A percentile compares a stretch with the other conserved stretches of the same genome.
Evolutionary conservation across 2,797 vertebrate species (phyloP).

Genomic region (Phyllotis vaccarum): DNA sequence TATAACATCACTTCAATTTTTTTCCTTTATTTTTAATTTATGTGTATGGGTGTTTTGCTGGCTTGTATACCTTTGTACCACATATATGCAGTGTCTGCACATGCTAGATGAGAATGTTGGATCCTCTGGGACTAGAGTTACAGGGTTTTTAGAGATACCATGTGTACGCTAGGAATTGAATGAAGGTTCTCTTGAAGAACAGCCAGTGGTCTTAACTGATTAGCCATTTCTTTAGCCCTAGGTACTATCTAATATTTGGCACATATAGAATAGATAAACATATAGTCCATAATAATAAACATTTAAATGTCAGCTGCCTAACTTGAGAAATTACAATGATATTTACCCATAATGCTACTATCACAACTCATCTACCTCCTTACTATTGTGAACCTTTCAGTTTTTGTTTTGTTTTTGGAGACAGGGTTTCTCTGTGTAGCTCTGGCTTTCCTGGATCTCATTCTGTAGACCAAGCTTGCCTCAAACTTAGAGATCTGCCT

Average conservation of each 20-base stretch:
- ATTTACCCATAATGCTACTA: background rate
- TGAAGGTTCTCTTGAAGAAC: background rate
- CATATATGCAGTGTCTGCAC: background rate
- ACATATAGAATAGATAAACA: slow-evolving; percentile 14
- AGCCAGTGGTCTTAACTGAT: background rate
- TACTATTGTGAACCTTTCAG: background rate
- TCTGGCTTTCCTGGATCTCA: background rate
- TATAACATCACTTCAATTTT: background rate
- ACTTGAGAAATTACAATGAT: slow-evolving; percentile 15
- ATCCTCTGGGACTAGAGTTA: background rate
- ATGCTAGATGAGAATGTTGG: background rate
- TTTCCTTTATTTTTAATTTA: background rate
- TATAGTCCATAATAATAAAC: slow-evolving; percentile 19
- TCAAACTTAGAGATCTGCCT: background rate
- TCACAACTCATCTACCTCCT: background rate
- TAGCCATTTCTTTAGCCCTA: background rate
- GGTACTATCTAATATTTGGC: background rate
- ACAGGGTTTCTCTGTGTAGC: background rate
- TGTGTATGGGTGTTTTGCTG: background rate
- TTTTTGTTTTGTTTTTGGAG: background rate
- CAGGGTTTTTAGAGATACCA: background rate
- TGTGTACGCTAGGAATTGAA: background rate
- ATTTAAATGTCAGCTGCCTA: background rate
- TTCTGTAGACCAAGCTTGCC: background rate
- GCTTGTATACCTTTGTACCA: background rate